A percentile compares a stretch with the other conserved stretches of the same genome.
Evolutionary conservation across 2,888 invertebrate species (phyloP).

Genomic region (Polyommatus icarus): DNA sequence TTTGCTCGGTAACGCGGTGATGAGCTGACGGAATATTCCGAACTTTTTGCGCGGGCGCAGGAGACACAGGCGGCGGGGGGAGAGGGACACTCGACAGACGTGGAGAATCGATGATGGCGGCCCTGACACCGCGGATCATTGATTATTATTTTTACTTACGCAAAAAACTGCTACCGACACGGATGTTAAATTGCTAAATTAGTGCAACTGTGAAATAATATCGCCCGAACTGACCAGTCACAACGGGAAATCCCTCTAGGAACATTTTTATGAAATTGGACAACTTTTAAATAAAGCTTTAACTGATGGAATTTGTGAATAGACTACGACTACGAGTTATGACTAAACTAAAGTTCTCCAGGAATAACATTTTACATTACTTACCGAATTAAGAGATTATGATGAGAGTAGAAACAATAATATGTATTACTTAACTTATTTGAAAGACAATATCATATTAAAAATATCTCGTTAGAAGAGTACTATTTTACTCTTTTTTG

Average conservation of each 20-base stretch:
- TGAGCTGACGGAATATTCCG: slow-evolving; percentile 11
- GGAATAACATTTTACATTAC: too few relatives aligned
- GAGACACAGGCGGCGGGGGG: neutral
- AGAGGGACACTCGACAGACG: neutral
- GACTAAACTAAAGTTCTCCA: too few relatives aligned
- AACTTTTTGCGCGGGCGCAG: slow-evolving; percentile 5
- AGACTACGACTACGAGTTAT: too few relatives aligned
- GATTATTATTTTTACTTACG: slow-evolving; percentile 24
- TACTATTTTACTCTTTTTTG: too few relatives aligned
- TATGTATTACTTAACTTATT: too few relatives aligned
- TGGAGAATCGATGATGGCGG: slow-evolving; percentile 20
- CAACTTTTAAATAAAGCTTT: neutral
- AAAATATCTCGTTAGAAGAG: too few relatives aligned
- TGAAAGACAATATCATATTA: too few relatives aligned
- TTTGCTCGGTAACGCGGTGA: neutral
- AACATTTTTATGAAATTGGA: neutral
- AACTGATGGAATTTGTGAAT: neutral
- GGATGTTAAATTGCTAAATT: neutral
- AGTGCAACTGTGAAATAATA: neutral
- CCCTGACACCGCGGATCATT: slow-evolving; percentile 23
- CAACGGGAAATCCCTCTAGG: neutral
- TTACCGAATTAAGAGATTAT: too few relatives aligned
- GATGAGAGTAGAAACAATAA: too few relatives aligned
- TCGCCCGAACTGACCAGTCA: neutral
- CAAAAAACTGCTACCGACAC: neutral